phyloP scores from a whole-genome alignment of 2,113 vertebrate species.

The Leucoraja erinaceus region DNA sequence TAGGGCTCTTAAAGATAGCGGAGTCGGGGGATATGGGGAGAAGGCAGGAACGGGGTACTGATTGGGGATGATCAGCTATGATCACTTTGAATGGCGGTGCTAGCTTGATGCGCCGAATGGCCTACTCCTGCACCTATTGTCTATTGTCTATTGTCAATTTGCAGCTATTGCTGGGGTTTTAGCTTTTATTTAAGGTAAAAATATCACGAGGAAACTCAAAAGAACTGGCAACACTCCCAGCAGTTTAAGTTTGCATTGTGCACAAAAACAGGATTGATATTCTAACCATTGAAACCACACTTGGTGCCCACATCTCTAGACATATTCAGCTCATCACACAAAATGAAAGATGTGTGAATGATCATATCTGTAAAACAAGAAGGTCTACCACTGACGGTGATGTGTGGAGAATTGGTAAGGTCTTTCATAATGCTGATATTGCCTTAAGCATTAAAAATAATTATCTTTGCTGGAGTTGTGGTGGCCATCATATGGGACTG shows the following conservation, averaged over 20 bases:
- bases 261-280: background rate
- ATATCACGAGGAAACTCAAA: background rate
- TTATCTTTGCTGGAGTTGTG: background rate
- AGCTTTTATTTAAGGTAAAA: background rate
- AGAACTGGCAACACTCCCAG: background rate
- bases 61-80: too few relatives aligned
- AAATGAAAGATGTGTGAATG: background rate
- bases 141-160: background rate
- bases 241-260: background rate
- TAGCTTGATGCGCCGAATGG: too few relatives aligned
- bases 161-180: background rate
- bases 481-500: background rate
- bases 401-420: background rate
- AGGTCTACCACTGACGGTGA: background rate
- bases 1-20: too few relatives aligned
- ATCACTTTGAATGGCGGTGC: too few relatives aligned
- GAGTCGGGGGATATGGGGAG: too few relatives aligned
- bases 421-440: background rate
- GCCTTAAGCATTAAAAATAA: background rate
- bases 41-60: too few relatives aligned
- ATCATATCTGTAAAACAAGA: background rate
- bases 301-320: background rate
- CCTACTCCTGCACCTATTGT: too few relatives aligned
- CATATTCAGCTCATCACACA: background rate
- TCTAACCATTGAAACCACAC: background rate